These are phyloP conservation scores for Bemisia tabaci DNA, from an alignment of 1,140 invertebrate genomes.

Conservation along the genomic window DNA sequence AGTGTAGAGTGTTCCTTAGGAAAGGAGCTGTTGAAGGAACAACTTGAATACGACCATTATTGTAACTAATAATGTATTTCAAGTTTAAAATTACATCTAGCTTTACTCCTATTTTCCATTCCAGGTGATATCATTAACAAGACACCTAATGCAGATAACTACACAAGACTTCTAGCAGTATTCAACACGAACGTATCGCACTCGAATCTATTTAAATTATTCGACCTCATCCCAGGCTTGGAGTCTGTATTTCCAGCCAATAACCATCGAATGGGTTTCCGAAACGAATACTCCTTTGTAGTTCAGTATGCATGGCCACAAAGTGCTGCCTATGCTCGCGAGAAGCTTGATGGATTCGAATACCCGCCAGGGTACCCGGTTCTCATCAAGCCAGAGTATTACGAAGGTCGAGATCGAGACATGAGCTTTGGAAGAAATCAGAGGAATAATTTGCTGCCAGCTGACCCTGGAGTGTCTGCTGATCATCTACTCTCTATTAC, in stretches of 20 bases:
- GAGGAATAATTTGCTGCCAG: constrained; percentile 31
- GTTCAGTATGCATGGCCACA: constrained; percentile 50
- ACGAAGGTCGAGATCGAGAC: constrained; percentile 17
- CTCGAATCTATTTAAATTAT: background rate
- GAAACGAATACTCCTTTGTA: background rate
- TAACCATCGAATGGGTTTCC: constrained; percentile 1
- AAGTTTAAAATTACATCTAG: too few relatives aligned
- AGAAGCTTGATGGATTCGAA: constrained; percentile 73
- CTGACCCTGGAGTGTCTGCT: constrained; percentile 23
- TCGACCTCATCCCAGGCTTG: constrained; percentile 4
- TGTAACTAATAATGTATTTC: too few relatives aligned
- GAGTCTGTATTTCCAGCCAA: constrained; percentile 2
- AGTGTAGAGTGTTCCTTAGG: too few relatives aligned
- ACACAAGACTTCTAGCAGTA: constrained; percentile 8
- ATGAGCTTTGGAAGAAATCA: constrained; percentile 24
- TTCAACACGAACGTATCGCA: background rate
- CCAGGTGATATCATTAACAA: constrained; percentile 14
- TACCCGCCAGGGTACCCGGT: constrained; percentile 67
- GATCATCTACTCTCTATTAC: constrained; percentile 39
- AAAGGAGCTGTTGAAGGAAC: too few relatives aligned
- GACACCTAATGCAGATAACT: constrained; percentile 9
- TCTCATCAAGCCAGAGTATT: constrained; percentile 47
- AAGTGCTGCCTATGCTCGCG: constrained; percentile 59
- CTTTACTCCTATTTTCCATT: too few relatives aligned
- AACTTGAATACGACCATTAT: too few relatives aligned